Base-by-base conservation (phyloP, 2,113 vertebrate species). In the Thalassoma bifasciatum region DNA sequence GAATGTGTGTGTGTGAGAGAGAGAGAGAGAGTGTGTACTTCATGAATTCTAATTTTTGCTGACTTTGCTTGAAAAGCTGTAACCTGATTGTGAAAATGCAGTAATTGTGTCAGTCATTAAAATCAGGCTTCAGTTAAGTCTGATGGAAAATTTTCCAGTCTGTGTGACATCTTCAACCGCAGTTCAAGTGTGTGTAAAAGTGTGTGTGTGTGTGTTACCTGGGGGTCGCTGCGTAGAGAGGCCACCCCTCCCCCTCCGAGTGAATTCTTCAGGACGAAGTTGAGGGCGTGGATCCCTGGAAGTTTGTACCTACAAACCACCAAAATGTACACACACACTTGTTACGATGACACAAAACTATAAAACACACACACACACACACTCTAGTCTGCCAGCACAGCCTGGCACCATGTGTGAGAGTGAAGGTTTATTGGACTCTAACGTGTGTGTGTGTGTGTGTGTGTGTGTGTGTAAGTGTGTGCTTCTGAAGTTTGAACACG, bases 151-250 rank as follows among this genome's bases (percentile, higher is more conserved):
- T 30, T 30, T 30, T 30, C 30, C 3, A 30, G 30, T 30, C 30
- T n/a, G n/a, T n/a, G n/a, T n/a, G n/a, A n/a, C n/a, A n/a, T n/a
- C n/a, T n/a, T n/a, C n/a, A n/a, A n/a, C n/a, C n/a, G n/a, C n/a
- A 30, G 6, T 30, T 30, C 30, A 30, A 30, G 66, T 58, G 82
- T 75, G 81, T 62, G 80, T 69, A 19, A 56, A 57, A 38, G 53
- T 71, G 64, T 42, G 42, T 50, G 66, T 54, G 82, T 74, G 81
- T 61, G 79, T 70, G n/a, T 86, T 92, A 94, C 95, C 94, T 96
- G 95, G 74, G 95, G 95, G 86, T 97, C 95, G 77, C 94, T 97
- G 89, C 96, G 94, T 52, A 96, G 87, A 22, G 95, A 97, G 22
- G 94, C 94, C 77, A 94, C 78, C 24, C 96, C 95, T 86, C 96